A percentile compares a stretch with the other conserved stretches of the same genome.
Evolutionary conservation across 2,113 vertebrate species (phyloP).

Genomic region (Pterocles orientalis): DNA sequence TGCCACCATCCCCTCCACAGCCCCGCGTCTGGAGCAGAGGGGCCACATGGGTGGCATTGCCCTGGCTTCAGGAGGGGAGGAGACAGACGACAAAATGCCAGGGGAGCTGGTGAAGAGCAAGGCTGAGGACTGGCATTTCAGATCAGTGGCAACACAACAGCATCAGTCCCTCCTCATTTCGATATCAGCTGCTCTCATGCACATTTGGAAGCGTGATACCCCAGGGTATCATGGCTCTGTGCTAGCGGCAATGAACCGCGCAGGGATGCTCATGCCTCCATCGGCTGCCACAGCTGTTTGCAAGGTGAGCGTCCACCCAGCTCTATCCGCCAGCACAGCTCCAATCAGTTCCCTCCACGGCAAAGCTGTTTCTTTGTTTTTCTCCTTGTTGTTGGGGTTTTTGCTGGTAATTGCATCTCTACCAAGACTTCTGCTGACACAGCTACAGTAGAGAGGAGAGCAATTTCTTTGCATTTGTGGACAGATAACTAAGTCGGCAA

Average conservation of each 20-base stretch:
- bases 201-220: neutral
- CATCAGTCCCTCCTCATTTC: neutral
- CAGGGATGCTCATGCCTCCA: neutral
- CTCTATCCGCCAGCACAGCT: neutral
- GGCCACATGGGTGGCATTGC: accelerated
- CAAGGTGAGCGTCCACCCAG: neutral
- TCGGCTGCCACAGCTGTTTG: neutral
- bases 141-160: neutral
- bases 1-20: neutral
- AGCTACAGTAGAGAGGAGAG: neutral
- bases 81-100: neutral
- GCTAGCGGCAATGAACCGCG: accelerated
- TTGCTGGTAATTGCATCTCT: slow-evolving; percentile 1
- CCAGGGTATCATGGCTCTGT: neutral
- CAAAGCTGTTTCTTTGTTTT: neutral
- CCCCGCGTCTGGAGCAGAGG: neutral
- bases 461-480: neutral
- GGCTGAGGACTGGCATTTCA: neutral
- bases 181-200: accelerated
- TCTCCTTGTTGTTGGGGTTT: neutral
- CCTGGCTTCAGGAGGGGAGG: neutral
- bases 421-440: slow-evolving; percentile 15
- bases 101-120: neutral
- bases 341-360: accelerated
- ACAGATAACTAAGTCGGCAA: neutral